Base-by-base conservation (phyloP, 2,113 vertebrate genomes). In the Prunella fulvescens region DNA sequence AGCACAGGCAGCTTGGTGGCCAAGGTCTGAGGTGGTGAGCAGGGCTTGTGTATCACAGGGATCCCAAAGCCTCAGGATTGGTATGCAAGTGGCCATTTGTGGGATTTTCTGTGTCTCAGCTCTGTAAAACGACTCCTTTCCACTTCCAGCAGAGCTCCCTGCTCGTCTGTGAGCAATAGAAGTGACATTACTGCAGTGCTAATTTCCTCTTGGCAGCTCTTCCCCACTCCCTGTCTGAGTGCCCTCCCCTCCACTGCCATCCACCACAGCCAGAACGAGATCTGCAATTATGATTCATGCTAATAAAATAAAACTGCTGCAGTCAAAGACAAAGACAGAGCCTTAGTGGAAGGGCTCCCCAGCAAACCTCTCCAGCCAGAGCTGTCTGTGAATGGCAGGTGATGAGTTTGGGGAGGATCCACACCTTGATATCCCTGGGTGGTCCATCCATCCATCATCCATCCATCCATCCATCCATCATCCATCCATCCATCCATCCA, bases 11-110 rank as follows among this genome's bases (percentile, higher is more conserved):
- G 72, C 42, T 77, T 51, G 44, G 84, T 15, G 81, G 31, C 39
- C 23, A 10, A 39, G 72, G 72, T 47, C 40, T 62, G 92, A 2
- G 4, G 66, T 10, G 67, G 37, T 16, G 60, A 82, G 62, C 0
- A 0, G 51, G 50, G 28, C 16, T 65, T 37, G 29, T 4, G 23
- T 12, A 10, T 35, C 14, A 1, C 6, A 19, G 6, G 3, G n/a
- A 73, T 45, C 13, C 54, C 39, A 33, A 12, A 60, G 51, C n/a
- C 31, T 88, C 53, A 24, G 45, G 47, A 47, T 51, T 8, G 20
- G 26, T 0, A 56, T 0, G 8, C 33, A 8, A 48, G 51, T 4
- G 42, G n/a, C 45, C 10, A 6, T 42, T 23, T 13, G 12, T 56
- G 48, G 33, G 89, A 51, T 72, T 48, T 35, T 13, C 53, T 2